Evolutionary conservation across 2,113 vertebrate genomes (phyloP).

Genomic region (Anhinga rufa): DNA sequence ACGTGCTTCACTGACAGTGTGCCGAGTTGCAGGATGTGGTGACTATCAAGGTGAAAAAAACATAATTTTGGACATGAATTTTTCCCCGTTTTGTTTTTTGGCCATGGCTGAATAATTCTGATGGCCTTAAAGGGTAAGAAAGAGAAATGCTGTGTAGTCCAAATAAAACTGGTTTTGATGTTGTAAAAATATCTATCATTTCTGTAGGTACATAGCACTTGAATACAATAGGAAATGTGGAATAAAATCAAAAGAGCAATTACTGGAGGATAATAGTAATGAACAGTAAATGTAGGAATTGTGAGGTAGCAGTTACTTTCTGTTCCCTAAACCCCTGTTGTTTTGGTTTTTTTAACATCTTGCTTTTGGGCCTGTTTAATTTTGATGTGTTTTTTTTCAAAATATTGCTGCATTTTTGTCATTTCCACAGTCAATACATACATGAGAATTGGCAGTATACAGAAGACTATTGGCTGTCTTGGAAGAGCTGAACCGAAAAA

Average conservation of each 20-base stretch:
- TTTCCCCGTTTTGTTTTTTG: not conserved
- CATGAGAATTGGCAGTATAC: not conserved
- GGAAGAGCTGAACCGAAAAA: not conserved
- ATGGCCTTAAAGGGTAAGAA: not conserved
- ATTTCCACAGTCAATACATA: not conserved
- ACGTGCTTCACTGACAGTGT: not conserved
- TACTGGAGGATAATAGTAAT: not conserved
- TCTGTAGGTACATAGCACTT: not conserved
- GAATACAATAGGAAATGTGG: not conserved
- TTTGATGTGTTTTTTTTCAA: not conserved
- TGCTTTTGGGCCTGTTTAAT: not conserved
- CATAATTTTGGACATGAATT: not conserved
- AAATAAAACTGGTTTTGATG: not conserved
- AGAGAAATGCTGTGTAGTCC: not conserved
- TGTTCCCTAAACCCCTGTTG: not conserved
- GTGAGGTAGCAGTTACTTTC: not conserved
- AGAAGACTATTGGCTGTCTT: not conserved
- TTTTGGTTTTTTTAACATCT: not conserved
- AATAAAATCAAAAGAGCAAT: not conserved
- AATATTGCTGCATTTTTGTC: not conserved
- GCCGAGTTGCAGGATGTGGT: not conserved
- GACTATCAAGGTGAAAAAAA: not conserved
- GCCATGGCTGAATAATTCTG: not conserved
- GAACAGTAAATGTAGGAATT: not conserved
- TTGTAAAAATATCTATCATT: not conserved